Percentiles rank a stretch among this genome's conserved stretches.
These are phyloP conservation scores for Ispidina lecontei DNA, from an alignment of 2,797 vertebrate genomes.

Conservation along the genomic window DNA sequence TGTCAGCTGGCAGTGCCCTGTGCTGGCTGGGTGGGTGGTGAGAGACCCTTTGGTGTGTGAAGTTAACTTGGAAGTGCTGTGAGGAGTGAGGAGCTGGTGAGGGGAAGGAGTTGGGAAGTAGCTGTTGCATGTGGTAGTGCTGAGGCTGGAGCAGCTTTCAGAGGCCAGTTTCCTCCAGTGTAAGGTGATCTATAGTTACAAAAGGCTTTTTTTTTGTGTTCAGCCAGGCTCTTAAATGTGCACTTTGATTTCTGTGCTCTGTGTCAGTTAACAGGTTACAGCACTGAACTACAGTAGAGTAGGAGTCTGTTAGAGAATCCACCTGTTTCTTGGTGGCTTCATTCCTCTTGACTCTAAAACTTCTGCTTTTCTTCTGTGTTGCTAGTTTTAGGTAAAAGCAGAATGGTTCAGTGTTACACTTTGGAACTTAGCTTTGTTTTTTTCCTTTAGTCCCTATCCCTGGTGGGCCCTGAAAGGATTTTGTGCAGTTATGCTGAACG, in stretches of 20 bases:
- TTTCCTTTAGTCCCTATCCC: background rate
- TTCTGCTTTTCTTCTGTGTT: background rate
- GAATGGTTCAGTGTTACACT: accelerated
- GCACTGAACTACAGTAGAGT: background rate
- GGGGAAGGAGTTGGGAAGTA: background rate
- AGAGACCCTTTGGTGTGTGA: background rate
- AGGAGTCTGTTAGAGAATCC: background rate
- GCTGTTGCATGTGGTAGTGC: accelerated
- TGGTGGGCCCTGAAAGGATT: background rate
- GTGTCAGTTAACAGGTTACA: background rate
- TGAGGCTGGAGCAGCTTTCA: background rate
- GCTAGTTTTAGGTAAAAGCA: background rate
- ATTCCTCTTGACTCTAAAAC: background rate
- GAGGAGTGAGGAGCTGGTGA: background rate
- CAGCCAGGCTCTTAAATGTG: background rate
- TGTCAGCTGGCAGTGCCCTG: background rate
- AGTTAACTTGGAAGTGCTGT: accelerated
- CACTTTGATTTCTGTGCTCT: accelerated
- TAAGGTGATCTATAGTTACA: background rate
- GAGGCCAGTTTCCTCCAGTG: background rate
- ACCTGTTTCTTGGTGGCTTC: background rate
- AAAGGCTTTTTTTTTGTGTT: background rate
- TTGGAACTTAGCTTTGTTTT: background rate
- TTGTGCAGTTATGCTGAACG: background rate
- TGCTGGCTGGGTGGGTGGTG: too few relatives aligned